These are phyloP conservation scores for Miniopterus natalensis DNA, from an alignment of 2,113 vertebrate species.

Conservation along the genomic window DNA sequence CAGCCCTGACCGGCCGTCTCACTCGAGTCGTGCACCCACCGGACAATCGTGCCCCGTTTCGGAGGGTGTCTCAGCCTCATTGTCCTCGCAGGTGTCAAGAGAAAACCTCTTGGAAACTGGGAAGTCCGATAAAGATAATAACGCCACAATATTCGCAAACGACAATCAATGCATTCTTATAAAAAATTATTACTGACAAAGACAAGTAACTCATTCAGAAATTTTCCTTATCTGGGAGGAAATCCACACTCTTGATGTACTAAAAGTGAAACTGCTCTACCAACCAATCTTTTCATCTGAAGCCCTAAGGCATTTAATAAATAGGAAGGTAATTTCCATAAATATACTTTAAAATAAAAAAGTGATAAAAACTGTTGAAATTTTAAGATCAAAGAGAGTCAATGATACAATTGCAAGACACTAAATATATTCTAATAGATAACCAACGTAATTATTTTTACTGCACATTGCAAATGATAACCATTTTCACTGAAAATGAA, in stretches of 20 bases:
- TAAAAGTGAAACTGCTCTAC: neutral
- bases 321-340: neutral
- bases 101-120: neutral
- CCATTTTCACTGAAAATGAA: constrained; percentile 13
- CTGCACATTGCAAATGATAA: neutral
- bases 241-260: neutral
- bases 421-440: neutral
- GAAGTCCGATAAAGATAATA: constrained; percentile 10
- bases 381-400: neutral
- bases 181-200: constrained; percentile 23
- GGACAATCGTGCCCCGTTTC: neutral
- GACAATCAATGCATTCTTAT: neutral
- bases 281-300: neutral
- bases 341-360: neutral
- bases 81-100: neutral
- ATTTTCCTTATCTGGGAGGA: neutral
- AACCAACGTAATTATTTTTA: neutral
- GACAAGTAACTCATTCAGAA: neutral
- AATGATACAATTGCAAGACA: neutral
- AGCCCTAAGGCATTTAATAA: neutral
- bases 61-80: neutral
- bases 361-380: neutral
- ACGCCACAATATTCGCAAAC: neutral
- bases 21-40: neutral
- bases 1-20: neutral